These are phyloP conservation scores for Microtus agrestis DNA, from an alignment of 2,797 vertebrate species.

Conservation along the genomic window DNA sequence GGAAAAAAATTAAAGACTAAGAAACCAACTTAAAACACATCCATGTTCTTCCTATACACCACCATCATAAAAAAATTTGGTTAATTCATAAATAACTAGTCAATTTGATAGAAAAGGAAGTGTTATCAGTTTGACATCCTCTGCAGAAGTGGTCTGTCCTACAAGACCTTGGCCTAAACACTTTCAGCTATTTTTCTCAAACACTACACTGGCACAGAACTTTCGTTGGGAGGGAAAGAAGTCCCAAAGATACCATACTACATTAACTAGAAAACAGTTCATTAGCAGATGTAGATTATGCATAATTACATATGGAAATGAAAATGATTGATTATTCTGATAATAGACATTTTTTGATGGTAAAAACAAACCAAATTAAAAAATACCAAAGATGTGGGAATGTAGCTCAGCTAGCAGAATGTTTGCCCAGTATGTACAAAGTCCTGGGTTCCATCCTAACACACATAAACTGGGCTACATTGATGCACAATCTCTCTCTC, in stretches of 20 bases:
- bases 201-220: not conserved
- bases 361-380: not conserved
- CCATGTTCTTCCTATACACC: not conserved
- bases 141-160: accelerated
- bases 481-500: not conserved
- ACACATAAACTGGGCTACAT: not conserved
- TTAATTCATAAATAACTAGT: not conserved
- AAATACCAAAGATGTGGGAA: not conserved
- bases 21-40: not conserved
- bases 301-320: not conserved
- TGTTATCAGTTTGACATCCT: not conserved
- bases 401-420: not conserved
- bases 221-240: not conserved
- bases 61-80: not conserved
- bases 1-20: not conserved
- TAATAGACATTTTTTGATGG: not conserved
- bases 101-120: not conserved
- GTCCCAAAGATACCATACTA: not conserved
- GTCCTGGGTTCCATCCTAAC: not conserved
- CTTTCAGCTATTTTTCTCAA: not conserved
- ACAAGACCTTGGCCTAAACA: not conserved
- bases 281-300: not conserved
- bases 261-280: not conserved
- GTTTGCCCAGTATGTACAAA: not conserved
- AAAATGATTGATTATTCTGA: not conserved